These are phyloP conservation scores for Cyprinodon diabolis DNA, from an alignment of 2,797 vertebrate genomes.

Conservation along the genomic window DNA sequence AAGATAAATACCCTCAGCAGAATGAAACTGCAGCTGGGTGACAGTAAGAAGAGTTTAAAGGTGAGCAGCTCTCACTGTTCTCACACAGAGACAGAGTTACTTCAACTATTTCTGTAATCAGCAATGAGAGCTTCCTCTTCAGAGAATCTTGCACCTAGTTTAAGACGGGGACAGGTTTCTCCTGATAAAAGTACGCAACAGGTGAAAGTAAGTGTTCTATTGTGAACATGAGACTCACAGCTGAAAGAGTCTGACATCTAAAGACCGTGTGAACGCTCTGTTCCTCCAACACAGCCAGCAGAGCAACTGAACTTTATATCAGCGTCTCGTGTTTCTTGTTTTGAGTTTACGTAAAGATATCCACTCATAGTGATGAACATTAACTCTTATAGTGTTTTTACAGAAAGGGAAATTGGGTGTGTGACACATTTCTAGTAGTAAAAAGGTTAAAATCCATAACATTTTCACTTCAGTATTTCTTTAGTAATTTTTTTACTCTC, in stretches of 20 bases:
- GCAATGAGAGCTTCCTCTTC: constrained; percentile 16
- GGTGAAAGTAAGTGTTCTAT: constrained; percentile 8
- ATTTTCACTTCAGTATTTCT: background rate
- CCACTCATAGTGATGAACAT: background rate
- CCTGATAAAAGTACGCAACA: constrained; percentile 16
- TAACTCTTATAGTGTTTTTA: constrained; percentile 1
- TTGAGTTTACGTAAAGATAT: background rate
- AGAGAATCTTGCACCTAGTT: constrained; percentile 21
- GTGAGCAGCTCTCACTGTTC: constrained; percentile 28
- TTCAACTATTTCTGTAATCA: constrained; percentile 49
- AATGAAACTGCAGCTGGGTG: constrained; percentile 34
- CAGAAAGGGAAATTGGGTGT: background rate
- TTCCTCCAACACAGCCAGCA: background rate
- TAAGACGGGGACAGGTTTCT: background rate
- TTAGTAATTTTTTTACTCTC: background rate
- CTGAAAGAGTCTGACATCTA: background rate
- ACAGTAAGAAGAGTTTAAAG: constrained; percentile 25
- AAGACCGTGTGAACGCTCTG: constrained; percentile 2
- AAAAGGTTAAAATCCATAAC: background rate
- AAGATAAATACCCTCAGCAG: constrained; percentile 53
- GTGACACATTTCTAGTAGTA: background rate
- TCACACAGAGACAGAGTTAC: constrained; percentile 24
- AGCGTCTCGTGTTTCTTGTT: background rate
- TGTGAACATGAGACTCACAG: constrained; percentile 5
- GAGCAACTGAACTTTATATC: constrained; percentile 1